Evolutionary conservation across 2,797 vertebrate species (phyloP), one percentile per base, ranked within the genome.

Genomic region (Vespertilio murinus): DNA sequence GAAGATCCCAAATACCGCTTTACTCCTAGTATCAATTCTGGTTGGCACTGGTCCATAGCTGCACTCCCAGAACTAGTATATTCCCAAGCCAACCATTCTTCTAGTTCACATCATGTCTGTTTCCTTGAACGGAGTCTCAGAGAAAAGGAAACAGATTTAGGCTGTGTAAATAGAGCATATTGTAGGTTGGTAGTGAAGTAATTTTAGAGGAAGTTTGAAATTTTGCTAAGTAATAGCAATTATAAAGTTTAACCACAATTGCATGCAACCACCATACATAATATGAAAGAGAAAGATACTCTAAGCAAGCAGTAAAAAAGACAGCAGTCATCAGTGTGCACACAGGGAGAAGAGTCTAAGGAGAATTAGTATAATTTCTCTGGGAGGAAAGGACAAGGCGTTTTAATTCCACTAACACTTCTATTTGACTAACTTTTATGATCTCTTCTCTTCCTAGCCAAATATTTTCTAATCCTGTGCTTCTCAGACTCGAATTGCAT

Each of bases 41-140:
- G 22, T 28, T 95, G 92, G 52, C 84, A 49, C 47, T 92, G 33
- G 45, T 70, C 65, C 65, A 52, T 96, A 94, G 81, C 93, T 88
- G 17, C 10, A 78, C 70, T 93, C 93, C 94, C 88, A 96, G 96
- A 94, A 92, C 74, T 33, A 40, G 61, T 65, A 28, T 33, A 47
- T 88, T 95, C 28, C 42, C 85, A 90, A 69, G 59, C 81, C 84
- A 95, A 47, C 35, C n/a, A 90, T 93, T 96, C 75, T 94, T 94
- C 74, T 93, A 70, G 65, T 97, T 95, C 47, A 73, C 93, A 93
- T 95, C 95, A 90, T 97, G 94, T 92, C 87, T 97, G 33, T 84
- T 93, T 86, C 77, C 85, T 45, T 59, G 79, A 49, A 64, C 33
- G 30, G 67, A 80, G 81, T 80, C 80, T 97, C 71, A 23, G 42